A percentile compares a stretch with the other conserved stretches of the same genome.
Conservation (phyloP, 2,113 vertebrate genomes). For the Phylloscopus trochiloides region DNA sequence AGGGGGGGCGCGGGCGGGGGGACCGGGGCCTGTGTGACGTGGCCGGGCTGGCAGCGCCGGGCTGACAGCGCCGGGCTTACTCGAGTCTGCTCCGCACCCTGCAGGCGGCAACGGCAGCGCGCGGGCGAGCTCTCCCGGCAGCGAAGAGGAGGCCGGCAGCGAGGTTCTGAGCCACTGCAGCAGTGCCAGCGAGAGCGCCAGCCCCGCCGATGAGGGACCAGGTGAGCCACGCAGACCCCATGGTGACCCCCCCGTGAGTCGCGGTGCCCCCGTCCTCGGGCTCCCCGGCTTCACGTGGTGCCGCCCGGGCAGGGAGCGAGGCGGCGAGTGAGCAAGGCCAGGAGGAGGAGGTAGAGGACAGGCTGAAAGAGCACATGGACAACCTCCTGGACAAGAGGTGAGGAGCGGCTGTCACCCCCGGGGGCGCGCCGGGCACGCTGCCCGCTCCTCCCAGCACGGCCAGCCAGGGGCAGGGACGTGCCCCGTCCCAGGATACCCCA, state of each 20-base stretch:
- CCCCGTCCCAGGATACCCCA: background rate
- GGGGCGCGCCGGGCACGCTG: background rate
- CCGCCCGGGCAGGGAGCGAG: conserved; percentile 76
- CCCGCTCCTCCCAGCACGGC: background rate
- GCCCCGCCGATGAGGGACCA: conserved; percentile 81
- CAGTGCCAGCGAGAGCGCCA: conserved; percentile 85
- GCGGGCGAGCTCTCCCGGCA: conserved; percentile 45
- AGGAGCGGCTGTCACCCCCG: background rate
- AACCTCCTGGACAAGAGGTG: conserved; percentile 91
- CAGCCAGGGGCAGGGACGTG: background rate
- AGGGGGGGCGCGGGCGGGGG: background rate
- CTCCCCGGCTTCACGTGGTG: background rate
- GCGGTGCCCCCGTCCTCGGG: background rate
- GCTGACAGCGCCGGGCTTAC: background rate
- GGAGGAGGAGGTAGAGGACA: conserved; percentile 88
- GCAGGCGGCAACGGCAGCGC: background rate
- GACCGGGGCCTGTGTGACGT: background rate
- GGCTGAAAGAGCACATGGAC: conserved; percentile 90
- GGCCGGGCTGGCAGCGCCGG: background rate
- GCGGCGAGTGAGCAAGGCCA: conserved; percentile 81
- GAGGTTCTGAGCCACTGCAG: conserved; percentile 89
- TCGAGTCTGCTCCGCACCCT: background rate
- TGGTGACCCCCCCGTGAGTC: background rate
- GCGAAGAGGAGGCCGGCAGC: conserved; percentile 88
- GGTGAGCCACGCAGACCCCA: conserved; percentile 65